phyloP scores from a whole-genome alignment of 1,140 invertebrate species.

The Drosophila chauvacae region DNA sequence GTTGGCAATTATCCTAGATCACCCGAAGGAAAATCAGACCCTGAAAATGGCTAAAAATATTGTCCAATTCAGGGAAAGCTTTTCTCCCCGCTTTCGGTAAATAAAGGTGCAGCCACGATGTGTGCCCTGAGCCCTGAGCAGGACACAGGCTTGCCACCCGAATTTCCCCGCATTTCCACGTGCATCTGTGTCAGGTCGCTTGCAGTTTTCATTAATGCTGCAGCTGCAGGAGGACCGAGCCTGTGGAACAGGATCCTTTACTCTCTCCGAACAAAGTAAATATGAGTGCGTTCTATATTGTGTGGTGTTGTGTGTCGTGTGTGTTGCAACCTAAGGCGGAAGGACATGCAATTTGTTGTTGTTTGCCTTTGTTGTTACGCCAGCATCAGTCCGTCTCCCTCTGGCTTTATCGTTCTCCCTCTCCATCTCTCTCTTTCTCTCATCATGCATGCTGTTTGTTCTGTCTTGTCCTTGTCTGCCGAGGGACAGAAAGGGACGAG shows the following conservation, averaged over 20 bases:
- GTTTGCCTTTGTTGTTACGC: conserved; percentile 69
- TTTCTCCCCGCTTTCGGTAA: conserved; percentile 18
- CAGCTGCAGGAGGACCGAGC: conserved; percentile 20
- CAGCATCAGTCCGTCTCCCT: neutral
- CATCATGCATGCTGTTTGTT: conserved; percentile 77
- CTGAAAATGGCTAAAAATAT: conserved; percentile 49
- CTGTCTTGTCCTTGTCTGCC: conserved; percentile 63
- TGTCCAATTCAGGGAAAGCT: conserved; percentile 42
- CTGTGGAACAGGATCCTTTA: conserved; percentile 29
- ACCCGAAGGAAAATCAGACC: conserved; percentile 35
- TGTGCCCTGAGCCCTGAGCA: neutral
- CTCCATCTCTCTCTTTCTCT: conserved; percentile 31
- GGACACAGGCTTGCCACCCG: conserved; percentile 6
- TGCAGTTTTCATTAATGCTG: conserved; percentile 76
- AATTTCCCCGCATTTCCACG: conserved; percentile 21
- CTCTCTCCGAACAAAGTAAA: conserved; percentile 61
- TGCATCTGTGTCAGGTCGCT: conserved; percentile 66
- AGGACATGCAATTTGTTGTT: conserved; percentile 82
- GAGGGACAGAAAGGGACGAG: neutral
- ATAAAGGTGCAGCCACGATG: conserved; percentile 34
- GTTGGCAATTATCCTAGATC: conserved; percentile 51
- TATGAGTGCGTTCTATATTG: conserved; percentile 77
- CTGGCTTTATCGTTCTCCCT: neutral
- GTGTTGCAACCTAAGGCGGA: conserved; percentile 76
- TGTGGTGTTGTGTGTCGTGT: conserved; percentile 66